These are phyloP conservation scores for Hylaeus anthracinus DNA, from an alignment of 1,140 invertebrate genomes.

Conservation along the genomic window DNA sequence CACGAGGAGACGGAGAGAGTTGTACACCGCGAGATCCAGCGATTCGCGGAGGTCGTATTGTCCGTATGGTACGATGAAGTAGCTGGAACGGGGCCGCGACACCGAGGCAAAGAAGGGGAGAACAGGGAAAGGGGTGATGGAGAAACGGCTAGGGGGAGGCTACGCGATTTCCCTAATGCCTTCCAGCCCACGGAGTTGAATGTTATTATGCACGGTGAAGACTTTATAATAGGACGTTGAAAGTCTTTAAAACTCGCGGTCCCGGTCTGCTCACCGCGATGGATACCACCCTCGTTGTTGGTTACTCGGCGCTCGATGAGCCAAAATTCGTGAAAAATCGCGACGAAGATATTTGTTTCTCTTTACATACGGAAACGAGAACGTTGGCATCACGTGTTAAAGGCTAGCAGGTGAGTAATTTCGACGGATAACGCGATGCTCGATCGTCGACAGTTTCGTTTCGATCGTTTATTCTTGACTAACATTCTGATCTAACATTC, in stretches of 20 bases:
- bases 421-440: constrained; percentile 5
- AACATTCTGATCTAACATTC: too few species aligned
- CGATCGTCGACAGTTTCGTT: constrained; percentile 1
- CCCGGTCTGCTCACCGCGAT: constrained; percentile 23
- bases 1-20: too few species aligned
- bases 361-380: too few species aligned
- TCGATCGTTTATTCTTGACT: neutral
- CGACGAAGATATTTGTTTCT: too few species aligned
- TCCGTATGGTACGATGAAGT: constrained; percentile 10
- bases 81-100: neutral
- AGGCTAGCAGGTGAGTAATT: neutral
- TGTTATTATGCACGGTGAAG: constrained; percentile 81
- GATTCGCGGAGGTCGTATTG: constrained; percentile 47
- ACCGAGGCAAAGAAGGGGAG: too few species aligned
- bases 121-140: constrained; percentile 40
- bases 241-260: constrained; percentile 78
- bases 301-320: neutral
- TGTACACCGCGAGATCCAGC: constrained; percentile 10
- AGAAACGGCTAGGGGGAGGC: constrained; percentile 53
- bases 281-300: constrained; percentile 13
- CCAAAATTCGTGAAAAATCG: too few species aligned
- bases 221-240: constrained; percentile 80
- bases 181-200: constrained; percentile 76
- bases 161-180: constrained; percentile 79
- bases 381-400: too few species aligned